Percentiles rank a stretch among this genome's conserved stretches.
Evolutionary conservation across 1,140 invertebrate species (phyloP).

Genomic region (Drosophila mayri): DNA sequence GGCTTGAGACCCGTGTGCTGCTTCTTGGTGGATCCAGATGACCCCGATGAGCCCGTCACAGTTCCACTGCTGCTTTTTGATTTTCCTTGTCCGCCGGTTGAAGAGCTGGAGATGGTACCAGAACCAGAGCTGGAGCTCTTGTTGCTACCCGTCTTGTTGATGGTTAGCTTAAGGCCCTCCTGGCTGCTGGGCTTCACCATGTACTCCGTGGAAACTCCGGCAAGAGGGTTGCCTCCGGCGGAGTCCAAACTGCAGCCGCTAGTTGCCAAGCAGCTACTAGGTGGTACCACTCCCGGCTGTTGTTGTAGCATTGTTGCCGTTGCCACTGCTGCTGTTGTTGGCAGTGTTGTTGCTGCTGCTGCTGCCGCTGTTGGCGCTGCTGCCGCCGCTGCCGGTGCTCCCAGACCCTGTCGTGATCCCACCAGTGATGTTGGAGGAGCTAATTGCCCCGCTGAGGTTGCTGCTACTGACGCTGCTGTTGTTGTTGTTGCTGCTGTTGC

Average conservation of each 20-base stretch:
- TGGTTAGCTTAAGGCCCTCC: conserved; percentile 95
- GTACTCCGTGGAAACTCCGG: conserved; percentile 87
- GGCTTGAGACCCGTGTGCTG: conserved; percentile 94
- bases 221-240: conserved; percentile 24
- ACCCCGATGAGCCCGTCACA: conserved; percentile 9
- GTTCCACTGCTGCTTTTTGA: conserved; percentile 18
- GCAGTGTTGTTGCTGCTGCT: conserved; percentile 1
- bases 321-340: conserved; percentile 25
- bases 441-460: conserved; percentile 25
- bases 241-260: conserved; percentile 25
- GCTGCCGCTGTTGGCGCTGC: conserved; percentile 20
- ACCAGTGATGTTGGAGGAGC: conserved; percentile 21
- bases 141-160: conserved; percentile 90
- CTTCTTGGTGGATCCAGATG: conserved; percentile 53
- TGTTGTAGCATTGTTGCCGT: conserved; percentile 45
- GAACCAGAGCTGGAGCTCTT: conserved; percentile 40
- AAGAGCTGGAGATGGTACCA: conserved; percentile 14
- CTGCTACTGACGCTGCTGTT: conserved; percentile 16
- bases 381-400: conserved; percentile 5
- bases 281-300: conserved; percentile 50
- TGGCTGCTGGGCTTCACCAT: conserved; percentile 87
- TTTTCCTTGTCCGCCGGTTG: conserved; percentile 14
- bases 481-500: conserved; percentile 15
- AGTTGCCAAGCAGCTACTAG: conserved; percentile 51
- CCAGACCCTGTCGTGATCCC: conserved; percentile 26